These are phyloP conservation scores for Anoncus sp. DNA, from an alignment of 2,888 invertebrate genomes.

Conservation along the genomic window DNA sequence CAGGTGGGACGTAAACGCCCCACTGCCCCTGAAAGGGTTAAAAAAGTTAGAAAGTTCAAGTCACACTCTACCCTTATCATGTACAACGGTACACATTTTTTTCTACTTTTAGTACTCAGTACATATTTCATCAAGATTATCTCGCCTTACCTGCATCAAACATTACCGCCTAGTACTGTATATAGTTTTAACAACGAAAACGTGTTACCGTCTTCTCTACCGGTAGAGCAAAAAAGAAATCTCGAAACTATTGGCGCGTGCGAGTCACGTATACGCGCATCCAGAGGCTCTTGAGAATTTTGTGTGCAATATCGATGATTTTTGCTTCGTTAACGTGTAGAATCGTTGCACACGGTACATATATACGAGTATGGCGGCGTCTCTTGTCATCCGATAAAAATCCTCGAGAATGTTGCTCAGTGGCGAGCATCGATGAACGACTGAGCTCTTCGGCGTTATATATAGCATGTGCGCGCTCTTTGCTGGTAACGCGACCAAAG, in stretches of 20 bases:
- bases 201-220: conserved; percentile 14
- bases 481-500: conserved; percentile 58
- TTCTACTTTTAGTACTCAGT: not conserved
- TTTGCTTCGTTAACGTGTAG: conserved; percentile 63
- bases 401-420: conserved; percentile 74
- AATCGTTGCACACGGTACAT: conserved; percentile 43
- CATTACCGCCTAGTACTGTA: not conserved
- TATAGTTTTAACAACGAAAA: conserved; percentile 27
- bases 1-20: too few relatives aligned
- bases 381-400: conserved; percentile 70
- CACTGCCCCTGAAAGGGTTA: too few relatives aligned
- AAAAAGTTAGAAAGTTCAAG: too few relatives aligned
- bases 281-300: conserved; percentile 41
- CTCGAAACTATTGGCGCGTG: conserved; percentile 54
- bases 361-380: conserved; percentile 47
- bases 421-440: conserved; percentile 32
- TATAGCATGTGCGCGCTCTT: too few relatives aligned
- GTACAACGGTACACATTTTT: too few relatives aligned
- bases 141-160: conserved; percentile 7
- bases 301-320: conserved; percentile 63
- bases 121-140: not conserved
- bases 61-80: conserved; percentile 9
- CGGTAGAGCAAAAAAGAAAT: conserved; percentile 22
- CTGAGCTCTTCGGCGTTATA: conserved; percentile 14
- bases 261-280: conserved; percentile 60